phyloP scores from a whole-genome alignment of 2,113 vertebrate species.

The Rhabdornis inornatus region DNA sequence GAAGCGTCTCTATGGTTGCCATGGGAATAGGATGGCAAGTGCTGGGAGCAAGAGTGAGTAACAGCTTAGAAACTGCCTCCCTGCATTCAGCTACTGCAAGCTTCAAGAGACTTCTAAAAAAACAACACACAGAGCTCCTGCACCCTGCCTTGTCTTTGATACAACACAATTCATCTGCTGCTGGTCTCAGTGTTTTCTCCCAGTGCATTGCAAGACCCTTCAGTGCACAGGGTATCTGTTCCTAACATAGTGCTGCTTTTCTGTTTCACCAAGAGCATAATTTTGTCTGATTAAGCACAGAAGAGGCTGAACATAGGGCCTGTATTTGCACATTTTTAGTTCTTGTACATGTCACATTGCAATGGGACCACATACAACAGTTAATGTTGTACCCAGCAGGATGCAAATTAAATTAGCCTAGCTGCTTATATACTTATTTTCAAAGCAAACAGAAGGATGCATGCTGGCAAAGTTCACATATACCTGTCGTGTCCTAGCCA shows the following conservation, averaged over 20 bases:
- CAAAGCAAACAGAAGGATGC: neutral
- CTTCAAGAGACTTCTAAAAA: neutral
- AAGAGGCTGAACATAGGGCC: neutral
- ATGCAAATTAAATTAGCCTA: neutral
- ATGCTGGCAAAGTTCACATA: neutral
- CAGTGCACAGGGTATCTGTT: neutral
- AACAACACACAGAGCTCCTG: neutral
- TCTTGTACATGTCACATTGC: neutral
- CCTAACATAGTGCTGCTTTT: neutral
- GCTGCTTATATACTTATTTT: neutral
- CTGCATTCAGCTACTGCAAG: neutral
- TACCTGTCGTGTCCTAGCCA: neutral
- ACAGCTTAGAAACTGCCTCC: neutral
- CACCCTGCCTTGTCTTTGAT: accelerated
- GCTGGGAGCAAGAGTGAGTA: neutral
- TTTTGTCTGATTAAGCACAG: neutral
- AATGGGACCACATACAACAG: neutral
- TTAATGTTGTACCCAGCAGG: neutral
- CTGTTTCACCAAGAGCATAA: neutral
- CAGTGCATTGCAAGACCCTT: neutral
- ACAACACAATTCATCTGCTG: neutral
- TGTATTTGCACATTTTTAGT: neutral
- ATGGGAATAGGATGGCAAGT: neutral
- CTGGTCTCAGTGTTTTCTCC: neutral
- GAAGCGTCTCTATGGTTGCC: neutral